Percentiles rank a stretch among this genome's conserved stretches.
phyloP scores from a whole-genome alignment of 2,888 invertebrate species.

The Ectobius pallidus region DNA sequence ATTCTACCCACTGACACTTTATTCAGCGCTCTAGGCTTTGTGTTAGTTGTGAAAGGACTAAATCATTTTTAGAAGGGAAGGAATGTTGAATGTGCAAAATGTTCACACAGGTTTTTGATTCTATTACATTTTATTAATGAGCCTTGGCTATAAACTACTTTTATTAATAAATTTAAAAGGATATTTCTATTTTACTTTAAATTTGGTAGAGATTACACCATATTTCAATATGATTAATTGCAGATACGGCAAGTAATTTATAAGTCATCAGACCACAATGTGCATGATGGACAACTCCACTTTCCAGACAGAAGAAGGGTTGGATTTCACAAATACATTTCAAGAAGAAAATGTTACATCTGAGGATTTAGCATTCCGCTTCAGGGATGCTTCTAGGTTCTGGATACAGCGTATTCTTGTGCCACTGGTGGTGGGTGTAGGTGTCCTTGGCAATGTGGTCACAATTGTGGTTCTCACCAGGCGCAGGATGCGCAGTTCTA shows the following conservation, averaged over 20 bases:
- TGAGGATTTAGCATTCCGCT: constrained; percentile 37
- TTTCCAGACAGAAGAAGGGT: background rate
- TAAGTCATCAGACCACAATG: background rate
- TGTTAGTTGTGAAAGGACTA: too few species aligned
- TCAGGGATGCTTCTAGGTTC: constrained; percentile 54
- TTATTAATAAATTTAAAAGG: too few species aligned
- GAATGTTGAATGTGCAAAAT: too few species aligned
- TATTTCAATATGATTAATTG: too few species aligned
- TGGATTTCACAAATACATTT: background rate
- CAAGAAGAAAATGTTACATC: background rate
- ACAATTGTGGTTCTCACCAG: constrained; percentile 58
- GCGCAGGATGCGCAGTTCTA: constrained; percentile 74
- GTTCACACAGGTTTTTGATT: too few species aligned
- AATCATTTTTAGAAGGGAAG: too few species aligned
- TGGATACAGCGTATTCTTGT: constrained; percentile 67
- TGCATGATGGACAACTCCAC: background rate
- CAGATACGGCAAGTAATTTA: background rate
- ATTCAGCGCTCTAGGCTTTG: too few species aligned
- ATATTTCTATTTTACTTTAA: too few species aligned
- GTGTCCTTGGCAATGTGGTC: constrained; percentile 67
- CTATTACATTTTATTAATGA: too few species aligned
- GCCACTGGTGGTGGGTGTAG: constrained; percentile 68
- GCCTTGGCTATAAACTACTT: too few species aligned
- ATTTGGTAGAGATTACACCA: too few species aligned
- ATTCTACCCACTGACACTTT: too few species aligned